Evolutionary conservation across 2,113 vertebrate species (phyloP).

Genomic region (Solenodon paradoxus): DNA sequence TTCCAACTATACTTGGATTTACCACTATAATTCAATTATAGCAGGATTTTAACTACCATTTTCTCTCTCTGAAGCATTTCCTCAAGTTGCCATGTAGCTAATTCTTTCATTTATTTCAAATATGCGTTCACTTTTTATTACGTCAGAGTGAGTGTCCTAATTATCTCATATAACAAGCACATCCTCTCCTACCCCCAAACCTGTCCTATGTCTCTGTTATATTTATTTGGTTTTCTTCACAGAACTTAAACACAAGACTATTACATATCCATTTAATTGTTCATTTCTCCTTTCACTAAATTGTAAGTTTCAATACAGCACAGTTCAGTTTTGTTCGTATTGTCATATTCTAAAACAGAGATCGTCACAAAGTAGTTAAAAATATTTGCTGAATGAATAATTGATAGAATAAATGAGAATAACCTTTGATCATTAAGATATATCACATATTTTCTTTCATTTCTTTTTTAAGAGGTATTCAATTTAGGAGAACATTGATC

Average conservation of each 20-base stretch:
- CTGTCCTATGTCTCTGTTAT: background rate
- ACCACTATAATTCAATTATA: background rate
- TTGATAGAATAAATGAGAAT: background rate
- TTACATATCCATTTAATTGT: background rate
- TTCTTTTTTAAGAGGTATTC: background rate
- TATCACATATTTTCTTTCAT: background rate
- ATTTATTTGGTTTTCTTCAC: background rate
- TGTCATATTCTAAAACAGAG: background rate
- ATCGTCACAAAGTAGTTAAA: background rate
- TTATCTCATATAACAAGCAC: background rate
- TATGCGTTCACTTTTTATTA: background rate
- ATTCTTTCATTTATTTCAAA: background rate
- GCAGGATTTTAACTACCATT: background rate
- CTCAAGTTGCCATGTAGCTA: background rate
- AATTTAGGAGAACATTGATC: background rate
- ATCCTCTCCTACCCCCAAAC: rapidly evolving
- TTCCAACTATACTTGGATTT: background rate
- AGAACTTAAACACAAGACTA: background rate
- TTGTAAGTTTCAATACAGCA: background rate
- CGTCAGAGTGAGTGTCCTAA: background rate
- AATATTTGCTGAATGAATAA: background rate
- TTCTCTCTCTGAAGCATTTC: background rate
- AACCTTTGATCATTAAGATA: background rate
- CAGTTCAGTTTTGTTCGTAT: background rate
- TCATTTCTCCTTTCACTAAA: background rate